phyloP scores from a whole-genome alignment of 92 coral and sea anemone species.

The Isaurus tuberculatus region DNA sequence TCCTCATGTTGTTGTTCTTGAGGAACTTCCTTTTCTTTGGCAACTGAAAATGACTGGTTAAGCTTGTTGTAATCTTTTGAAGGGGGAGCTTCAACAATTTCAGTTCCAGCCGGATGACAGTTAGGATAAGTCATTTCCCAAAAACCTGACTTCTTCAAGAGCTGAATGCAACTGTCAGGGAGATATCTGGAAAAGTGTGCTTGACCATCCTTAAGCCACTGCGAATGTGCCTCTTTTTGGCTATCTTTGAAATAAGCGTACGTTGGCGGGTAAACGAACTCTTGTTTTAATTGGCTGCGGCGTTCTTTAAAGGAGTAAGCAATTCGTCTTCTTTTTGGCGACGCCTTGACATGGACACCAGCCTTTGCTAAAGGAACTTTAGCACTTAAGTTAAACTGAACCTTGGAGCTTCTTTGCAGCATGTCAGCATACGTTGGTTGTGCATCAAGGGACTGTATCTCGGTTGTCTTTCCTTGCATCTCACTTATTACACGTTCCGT shows the following conservation, averaged over 20 bases:
- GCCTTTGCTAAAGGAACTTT: conserved; percentile 51
- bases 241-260: conserved; percentile 24
- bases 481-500: conserved; percentile 62
- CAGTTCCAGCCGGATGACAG: conserved; percentile 34
- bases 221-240: conserved; percentile 46
- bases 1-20: not conserved
- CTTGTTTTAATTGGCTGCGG: not conserved
- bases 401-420: conserved; percentile 56
- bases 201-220: conserved; percentile 53
- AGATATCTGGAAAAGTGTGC: conserved; percentile 51
- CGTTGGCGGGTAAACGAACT: conserved; percentile 35
- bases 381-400: conserved; percentile 62
- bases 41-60: not conserved
- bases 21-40: not conserved
- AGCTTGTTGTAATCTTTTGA: conserved; percentile 35
- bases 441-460: conserved; percentile 58
- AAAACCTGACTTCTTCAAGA: not conserved
- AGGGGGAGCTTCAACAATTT: conserved; percentile 20
- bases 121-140: conserved; percentile 43
- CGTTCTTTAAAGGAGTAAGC: conserved; percentile 48
- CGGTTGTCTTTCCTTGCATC: conserved; percentile 65
- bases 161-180: conserved; percentile 34
- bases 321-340: conserved; percentile 52
- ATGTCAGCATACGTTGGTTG: conserved; percentile 72
- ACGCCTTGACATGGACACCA: conserved; percentile 52